A percentile compares a stretch with the other conserved stretches of the same genome.
Conservation (phyloP, 2,888 invertebrate species). For the Macrophya annulata region DNA sequence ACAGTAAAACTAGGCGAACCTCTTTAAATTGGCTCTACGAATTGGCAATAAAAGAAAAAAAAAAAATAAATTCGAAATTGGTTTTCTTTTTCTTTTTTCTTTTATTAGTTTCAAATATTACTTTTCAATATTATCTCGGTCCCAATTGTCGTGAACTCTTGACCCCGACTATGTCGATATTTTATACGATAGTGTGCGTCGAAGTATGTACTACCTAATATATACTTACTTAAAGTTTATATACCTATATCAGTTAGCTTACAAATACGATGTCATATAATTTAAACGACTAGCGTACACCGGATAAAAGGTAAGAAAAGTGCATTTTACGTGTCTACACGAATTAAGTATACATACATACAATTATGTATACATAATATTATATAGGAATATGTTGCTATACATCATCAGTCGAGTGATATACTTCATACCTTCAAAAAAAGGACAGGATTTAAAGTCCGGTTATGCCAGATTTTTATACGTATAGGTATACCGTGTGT, state of each 20-base stretch:
- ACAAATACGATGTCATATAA: not conserved
- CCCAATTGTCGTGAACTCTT: not conserved
- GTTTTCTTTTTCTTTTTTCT: not conserved
- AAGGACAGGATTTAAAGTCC: not conserved
- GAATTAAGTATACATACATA: not conserved
- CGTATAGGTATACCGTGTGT: too few relatives aligned
- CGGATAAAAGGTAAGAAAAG: constrained; percentile 13
- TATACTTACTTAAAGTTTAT: not conserved
- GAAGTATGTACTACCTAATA: not conserved
- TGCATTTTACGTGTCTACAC: not conserved
- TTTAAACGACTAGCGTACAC: not conserved
- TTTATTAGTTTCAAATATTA: not conserved
- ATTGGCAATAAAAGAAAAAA: too few relatives aligned
- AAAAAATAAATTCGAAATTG: too few relatives aligned
- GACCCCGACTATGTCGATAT: not conserved
- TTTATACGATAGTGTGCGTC: not conserved
- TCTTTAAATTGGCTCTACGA: too few relatives aligned
- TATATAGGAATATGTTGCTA: not conserved
- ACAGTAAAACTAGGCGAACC: too few relatives aligned
- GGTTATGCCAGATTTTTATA: not conserved
- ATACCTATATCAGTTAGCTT: not conserved
- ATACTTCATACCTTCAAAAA: not conserved
- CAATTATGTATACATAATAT: not conserved
- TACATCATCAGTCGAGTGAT: constrained; percentile 36
- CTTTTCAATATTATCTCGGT: not conserved